Base-by-base conservation (phyloP, 2,797 vertebrate genomes). In the Benthosema pterotum region DNA sequence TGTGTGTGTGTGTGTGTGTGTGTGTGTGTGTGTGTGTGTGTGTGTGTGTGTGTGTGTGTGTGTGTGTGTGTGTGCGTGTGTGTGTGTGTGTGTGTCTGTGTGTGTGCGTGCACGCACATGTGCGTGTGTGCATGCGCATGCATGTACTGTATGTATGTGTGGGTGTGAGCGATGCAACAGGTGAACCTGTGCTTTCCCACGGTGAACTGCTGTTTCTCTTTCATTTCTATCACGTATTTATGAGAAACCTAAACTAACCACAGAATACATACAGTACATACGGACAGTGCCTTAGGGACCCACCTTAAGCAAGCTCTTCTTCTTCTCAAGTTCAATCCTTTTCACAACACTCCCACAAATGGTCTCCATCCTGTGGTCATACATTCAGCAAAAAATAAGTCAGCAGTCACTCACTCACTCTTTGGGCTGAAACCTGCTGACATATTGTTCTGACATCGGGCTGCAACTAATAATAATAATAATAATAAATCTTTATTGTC, bases 271-370 rank as follows among this genome's bases (percentile, higher is more conserved):
- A 25, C 43, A 17, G 48, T 17, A 50, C 32, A 74, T 49, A 64
- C 2, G 14, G 19, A 8, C 7, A 13, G 16, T 52, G 32, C 42
- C 2, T 2, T 59, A 47, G 42, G 60, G 0, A 56, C 22, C 38
- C 85, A 99, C 98, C 96, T 97, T 96, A 32, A 99, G 93, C 16
- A 76, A 55, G 60, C 87, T 90, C 83, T 96, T 84, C 77, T 83
- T 97, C 86, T 91, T 92, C 88, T 98, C 94, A 5, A 99, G 92
- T 82, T 98, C 95, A 52, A 92, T 90, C 84, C 91, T 94, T 88
- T 94, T 94, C 77, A 98, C 85, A 56, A 92, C 73, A 49, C 92
- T 92, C 62, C 93, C 94, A 9, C 94, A 95, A 52, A 96, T 77
- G 0, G 94, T 96, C 88, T 97, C 95, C 65, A 99, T 65, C 84